Conservation (phyloP, 2,113 vertebrate species). For the Irena cyanogastra region DNA sequence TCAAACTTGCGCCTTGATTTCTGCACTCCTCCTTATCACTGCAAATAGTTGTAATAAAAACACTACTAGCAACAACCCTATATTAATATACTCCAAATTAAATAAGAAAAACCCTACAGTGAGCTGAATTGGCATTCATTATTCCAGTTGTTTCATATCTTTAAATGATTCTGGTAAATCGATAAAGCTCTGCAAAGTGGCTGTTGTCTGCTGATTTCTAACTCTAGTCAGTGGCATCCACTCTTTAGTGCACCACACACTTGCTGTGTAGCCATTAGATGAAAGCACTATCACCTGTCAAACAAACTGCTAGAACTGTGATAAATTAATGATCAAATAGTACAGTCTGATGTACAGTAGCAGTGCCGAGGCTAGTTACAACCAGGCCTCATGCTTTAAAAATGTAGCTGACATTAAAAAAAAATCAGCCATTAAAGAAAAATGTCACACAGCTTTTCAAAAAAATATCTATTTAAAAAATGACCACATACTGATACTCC, state of each 20-base stretch:
- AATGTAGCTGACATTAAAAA: conserved; percentile 85
- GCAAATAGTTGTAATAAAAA: not conserved
- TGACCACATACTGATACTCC: conserved; percentile 71
- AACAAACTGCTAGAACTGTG: conserved; percentile 95
- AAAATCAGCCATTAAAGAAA: conserved; percentile 78
- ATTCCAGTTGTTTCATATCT: conserved; percentile 60
- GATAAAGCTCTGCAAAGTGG: conserved; percentile 70
- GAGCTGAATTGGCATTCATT: conserved; percentile 61
- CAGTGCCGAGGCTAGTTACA: conserved; percentile 80
- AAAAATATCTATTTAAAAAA: conserved; percentile 75
- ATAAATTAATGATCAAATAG: conserved; percentile 99
- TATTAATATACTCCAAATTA: not conserved
- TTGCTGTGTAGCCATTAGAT: conserved; percentile 83
- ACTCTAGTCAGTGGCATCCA: conserved; percentile 59
- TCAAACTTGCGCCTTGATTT: not conserved
- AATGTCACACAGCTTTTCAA: conserved; percentile 78
- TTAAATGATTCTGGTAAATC: conserved; percentile 70
- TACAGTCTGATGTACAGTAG: conserved; percentile 82
- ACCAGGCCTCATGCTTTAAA: conserved; percentile 77
- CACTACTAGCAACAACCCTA: not conserved
- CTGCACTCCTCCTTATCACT: not conserved
- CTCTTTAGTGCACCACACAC: conserved; percentile 69
- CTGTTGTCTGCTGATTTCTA: conserved; percentile 65
- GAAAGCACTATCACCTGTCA: conserved; percentile 92
- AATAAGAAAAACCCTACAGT: not conserved